Conservation (phyloP, 2,113 vertebrate species). For the Pampusana beccarii region DNA sequence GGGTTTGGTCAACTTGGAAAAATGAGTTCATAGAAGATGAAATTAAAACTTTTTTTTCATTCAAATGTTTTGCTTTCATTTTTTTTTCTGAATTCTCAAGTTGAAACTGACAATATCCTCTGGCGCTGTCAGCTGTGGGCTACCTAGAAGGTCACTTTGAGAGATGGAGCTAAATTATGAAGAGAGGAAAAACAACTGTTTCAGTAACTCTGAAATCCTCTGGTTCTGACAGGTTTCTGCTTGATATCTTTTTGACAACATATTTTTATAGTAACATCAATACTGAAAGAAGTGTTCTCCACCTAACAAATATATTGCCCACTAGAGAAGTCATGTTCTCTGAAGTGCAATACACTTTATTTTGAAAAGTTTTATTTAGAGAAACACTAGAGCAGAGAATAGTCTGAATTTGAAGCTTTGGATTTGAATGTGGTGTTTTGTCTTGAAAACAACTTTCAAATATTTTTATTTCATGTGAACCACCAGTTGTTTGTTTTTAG, state of each 20-base stretch:
- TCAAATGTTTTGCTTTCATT: not conserved
- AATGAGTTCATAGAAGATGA: not conserved
- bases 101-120: not conserved
- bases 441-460: not conserved
- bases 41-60: not conserved
- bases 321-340: not conserved
- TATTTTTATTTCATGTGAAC: not conserved
- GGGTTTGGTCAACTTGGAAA: not conserved
- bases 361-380: not conserved
- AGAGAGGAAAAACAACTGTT: not conserved
- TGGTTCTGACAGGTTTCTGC: not conserved
- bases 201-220: not conserved
- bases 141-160: not conserved
- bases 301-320: not conserved
- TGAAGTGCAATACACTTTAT: not conserved
- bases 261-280: not conserved
- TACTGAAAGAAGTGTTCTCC: not conserved
- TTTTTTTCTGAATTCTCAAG: not conserved
- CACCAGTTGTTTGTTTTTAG: not conserved
- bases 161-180: not conserved
- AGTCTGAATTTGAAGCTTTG: not conserved
- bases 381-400: not conserved
- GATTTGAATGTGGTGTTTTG: not conserved
- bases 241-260: not conserved
- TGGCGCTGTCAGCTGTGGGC: not conserved